Evolutionary conservation across 2,888 invertebrate species (phyloP).

Genomic region (Acanthosoma haemorrhoidale): DNA sequence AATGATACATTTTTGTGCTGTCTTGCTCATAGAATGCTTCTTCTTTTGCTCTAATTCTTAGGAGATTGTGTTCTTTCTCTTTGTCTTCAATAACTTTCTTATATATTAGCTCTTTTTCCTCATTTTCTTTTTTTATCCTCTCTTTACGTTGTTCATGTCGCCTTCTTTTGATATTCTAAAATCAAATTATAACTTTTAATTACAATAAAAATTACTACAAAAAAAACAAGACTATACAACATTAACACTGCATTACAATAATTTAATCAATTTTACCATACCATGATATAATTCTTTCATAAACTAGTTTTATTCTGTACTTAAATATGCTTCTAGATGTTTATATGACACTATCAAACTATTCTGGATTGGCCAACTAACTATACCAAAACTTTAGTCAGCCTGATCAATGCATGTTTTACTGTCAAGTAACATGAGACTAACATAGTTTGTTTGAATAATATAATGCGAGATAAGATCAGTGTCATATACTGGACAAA

Average conservation of each 20-base stretch:
- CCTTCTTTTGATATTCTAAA: slow-evolving; percentile 38
- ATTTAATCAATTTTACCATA: too few species aligned
- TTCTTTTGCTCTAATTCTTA: slow-evolving; percentile 36
- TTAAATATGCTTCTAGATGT: too few species aligned
- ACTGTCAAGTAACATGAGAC: too few species aligned
- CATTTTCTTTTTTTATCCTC: slow-evolving; percentile 33
- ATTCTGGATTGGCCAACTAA: too few species aligned
- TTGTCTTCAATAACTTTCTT: slow-evolving; percentile 34
- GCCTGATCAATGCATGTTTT: too few species aligned
- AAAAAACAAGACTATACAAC: neutral
- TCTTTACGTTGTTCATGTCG: slow-evolving; percentile 37
- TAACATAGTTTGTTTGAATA: too few species aligned
- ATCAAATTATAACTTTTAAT: neutral
- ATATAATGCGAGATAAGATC: too few species aligned
- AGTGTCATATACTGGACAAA: too few species aligned
- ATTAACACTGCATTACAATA: neutral
- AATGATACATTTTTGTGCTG: slow-evolving; percentile 34
- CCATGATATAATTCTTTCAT: too few species aligned
- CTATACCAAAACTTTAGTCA: too few species aligned
- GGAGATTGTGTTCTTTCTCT: slow-evolving; percentile 32
- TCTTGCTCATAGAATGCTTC: slow-evolving; percentile 37
- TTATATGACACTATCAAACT: too few species aligned
- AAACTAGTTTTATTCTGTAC: too few species aligned
- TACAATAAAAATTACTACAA: neutral
- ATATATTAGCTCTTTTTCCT: slow-evolving; percentile 31